phyloP scores from a whole-genome alignment of 2,797 vertebrate genomes.

The Streptopelia turtur region DNA sequence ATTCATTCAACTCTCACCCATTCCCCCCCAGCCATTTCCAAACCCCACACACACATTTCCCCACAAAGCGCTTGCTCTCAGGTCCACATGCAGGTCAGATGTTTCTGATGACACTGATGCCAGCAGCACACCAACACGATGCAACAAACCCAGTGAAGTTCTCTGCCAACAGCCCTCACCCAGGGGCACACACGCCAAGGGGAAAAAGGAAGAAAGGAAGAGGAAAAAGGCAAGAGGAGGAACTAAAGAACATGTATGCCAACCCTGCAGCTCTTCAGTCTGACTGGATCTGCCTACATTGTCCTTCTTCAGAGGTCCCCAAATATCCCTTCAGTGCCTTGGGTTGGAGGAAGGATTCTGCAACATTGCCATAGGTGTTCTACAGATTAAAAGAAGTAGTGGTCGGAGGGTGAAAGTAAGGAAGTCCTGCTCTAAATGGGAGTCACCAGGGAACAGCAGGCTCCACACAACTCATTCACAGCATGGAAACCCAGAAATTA shows the following conservation, averaged over 20 bases:
- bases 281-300: not conserved
- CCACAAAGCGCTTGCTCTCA: not conserved
- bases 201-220: not conserved
- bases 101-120: slow-evolving; percentile 3
- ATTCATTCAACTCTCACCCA: not conserved
- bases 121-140: slow-evolving; percentile 31
- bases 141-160: slow-evolving; percentile 7
- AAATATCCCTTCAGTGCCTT: not conserved
- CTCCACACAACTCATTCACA: no score
- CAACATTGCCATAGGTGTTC: not conserved
- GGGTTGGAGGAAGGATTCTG: not conserved
- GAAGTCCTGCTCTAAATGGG: not conserved
- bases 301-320: not conserved
- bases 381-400: not conserved
- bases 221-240: not conserved
- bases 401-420: not conserved
- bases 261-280: not conserved
- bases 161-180: slow-evolving; percentile 15
- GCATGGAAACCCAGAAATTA: no score
- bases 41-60: not conserved
- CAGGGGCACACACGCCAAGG: not conserved
- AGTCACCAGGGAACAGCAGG: not conserved
- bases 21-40: not conserved
- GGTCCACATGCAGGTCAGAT: not conserved
- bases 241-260: not conserved